Base-by-base conservation (phyloP, 2,888 invertebrate genomes). In the Pomacea canaliculata region DNA sequence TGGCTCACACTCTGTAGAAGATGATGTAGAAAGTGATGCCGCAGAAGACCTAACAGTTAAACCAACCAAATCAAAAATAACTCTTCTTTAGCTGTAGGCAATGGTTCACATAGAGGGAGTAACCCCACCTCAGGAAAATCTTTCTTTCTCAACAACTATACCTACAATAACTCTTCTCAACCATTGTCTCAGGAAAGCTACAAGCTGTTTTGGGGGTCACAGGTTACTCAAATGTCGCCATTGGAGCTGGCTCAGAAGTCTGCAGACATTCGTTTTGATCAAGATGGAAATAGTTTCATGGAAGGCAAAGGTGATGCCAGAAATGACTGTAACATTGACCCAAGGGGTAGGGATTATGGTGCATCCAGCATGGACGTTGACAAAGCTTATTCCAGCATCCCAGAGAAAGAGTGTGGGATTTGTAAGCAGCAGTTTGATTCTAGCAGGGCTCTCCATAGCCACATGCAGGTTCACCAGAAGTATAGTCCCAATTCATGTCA, bases 401-500 rank as follows among this genome's bases (percentile, higher is more conserved):
- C 68, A 51, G 76, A 76, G 27, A 79, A 77, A 67, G 72, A 60
- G 69, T 87, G 87, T 79, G 84, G 84, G 18, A 80, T 87, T 37
- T 87, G 87, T 72, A 83, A 84, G 12, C 84, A 86, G 78, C 79
- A 80, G 27, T 85, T 86, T 68, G 84, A 83, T 62, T 82, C 82
- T 51, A 77, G 81, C n/a, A 81, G 82, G 67, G 83, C 85, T 73
- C 80, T 86, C 13, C 83, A 84, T 71, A 80, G 83, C 60, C 87
- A 87, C 73, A 84, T 84, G 74, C 83, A 85, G 71, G 78, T 84
- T 9, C 87, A 87, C 72, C 63, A 70, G 13, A 86, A 85, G 78
- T 85, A 84, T 71, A 83, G 83, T 71, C 85, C 87, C n/a, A 83
- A 85, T 71, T 79, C 83, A n/a, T 87, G 87, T 77, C 81, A 83